Conservation (phyloP, 23 tunicate genomes). For the Oikopleura dioica region DNA sequence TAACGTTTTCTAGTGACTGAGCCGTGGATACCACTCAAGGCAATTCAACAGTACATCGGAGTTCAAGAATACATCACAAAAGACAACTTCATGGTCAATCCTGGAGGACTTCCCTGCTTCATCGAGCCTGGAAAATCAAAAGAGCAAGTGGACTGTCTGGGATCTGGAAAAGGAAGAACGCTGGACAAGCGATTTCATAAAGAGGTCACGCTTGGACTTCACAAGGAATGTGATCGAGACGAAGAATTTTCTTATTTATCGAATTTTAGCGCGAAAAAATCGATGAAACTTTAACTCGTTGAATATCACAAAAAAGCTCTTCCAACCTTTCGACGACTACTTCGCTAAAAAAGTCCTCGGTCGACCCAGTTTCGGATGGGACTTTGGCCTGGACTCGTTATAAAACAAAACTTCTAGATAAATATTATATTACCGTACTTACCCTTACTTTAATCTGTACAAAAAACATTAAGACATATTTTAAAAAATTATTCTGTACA, state of each 20-base stretch:
- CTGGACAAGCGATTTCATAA: not conserved
- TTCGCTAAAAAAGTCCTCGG: not conserved
- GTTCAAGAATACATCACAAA: slow-evolving; percentile 5
- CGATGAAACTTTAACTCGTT: no score
- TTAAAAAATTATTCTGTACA: no score
- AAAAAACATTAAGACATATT: no score
- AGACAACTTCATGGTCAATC: not conserved
- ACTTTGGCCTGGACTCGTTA: not conserved
- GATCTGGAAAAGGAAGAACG: not conserved
- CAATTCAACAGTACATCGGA: not conserved
- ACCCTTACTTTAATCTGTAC: no score
- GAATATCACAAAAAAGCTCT: no score
- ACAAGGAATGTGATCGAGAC: no score
- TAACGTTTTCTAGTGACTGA: not conserved
- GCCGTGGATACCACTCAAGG: slow-evolving; percentile 7
- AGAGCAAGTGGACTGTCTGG: not conserved
- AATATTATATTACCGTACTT: no score
- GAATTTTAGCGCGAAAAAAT: not conserved
- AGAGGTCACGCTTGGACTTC: not conserved
- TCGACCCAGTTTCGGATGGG: not conserved
- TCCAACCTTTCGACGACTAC: not conserved
- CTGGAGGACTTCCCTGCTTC: not conserved
- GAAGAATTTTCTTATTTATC: not conserved
- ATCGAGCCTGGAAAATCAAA: not conserved
- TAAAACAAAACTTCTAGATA: no score